Base-by-base conservation (phyloP, 2,888 invertebrate genomes). In the Drosophila fulvimacula region DNA sequence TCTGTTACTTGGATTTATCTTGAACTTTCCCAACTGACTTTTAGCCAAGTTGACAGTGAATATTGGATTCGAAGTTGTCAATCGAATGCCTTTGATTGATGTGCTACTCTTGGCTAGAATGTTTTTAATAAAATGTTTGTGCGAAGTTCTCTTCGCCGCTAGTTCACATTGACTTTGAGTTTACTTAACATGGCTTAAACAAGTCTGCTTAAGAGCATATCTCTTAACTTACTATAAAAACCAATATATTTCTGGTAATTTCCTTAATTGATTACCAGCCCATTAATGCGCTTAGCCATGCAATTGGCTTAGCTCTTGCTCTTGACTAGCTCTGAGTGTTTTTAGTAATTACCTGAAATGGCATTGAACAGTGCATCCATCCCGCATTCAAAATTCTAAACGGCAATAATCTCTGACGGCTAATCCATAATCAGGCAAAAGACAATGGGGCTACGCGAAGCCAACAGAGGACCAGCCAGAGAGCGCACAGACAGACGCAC, bases 281-380 rank as follows among this genome's bases (percentile, higher is more conserved):
- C 9, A 15, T 1, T 34, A 34, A 19, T 49, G 21, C 32, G 7
- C 32, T 15, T 49, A 19, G 9, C n/a, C 7, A 44, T 44, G 24
- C 15, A n/a, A 48, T 48, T 19, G 32, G 32, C 24, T 49, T 34
- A 63, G 9, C 30, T 24, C 30, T 24, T 10, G 5, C 7, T 21
- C 10, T 30, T 13, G 27, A 30, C 17, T 36, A 55, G 53, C 21
- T 42, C 0, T n/a, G 27, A 52, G 36, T 70, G 59, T 17, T 56
- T 62, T 59, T 46, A 61, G 27, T 60, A 81, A 79, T 79, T 78
- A 64, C 24, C 63, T 36, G 38, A 44, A 81, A 81, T 77, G 73
- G 57, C 49, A 57, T 44, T 46, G 46, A 66, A 42, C 24, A 51
- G 17, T 53, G 15, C 52, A 65, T 34, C 36, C n/a, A 30, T 30